phyloP scores from a whole-genome alignment of 2,888 invertebrate species.

The Andrena flavipes region DNA sequence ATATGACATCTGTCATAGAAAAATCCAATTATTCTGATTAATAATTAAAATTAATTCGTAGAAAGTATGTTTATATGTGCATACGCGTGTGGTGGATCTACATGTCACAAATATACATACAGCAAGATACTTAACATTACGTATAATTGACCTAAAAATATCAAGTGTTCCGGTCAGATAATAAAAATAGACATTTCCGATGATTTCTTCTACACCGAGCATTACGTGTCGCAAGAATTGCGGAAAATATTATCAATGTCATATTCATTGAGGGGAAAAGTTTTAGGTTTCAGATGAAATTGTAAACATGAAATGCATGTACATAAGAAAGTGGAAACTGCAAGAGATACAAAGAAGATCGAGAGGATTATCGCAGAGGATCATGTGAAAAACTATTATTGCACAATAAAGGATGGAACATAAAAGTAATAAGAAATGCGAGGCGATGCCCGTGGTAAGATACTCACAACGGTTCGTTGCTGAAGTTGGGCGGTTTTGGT shows the following conservation, averaged over 20 bases:
- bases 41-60: constrained; percentile 6
- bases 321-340: constrained; percentile 6
- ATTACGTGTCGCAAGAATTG: background rate
- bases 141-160: constrained; percentile 10
- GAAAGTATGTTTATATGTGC: background rate
- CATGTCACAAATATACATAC: constrained; percentile 5
- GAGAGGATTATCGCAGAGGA: background rate
- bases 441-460: constrained; percentile 47
- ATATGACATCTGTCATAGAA: background rate
- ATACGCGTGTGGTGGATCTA: background rate
- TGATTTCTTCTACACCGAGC: background rate
- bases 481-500: constrained; percentile 96
- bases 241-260: background rate
- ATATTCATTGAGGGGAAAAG: background rate
- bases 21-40: background rate
- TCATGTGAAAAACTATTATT: background rate
- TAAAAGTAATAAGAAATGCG: constrained; percentile 1
- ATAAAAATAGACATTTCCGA: constrained; percentile 13
- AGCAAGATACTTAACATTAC: constrained; percentile 14
- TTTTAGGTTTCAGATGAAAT: constrained; percentile 4
- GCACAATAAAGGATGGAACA: constrained; percentile 8
- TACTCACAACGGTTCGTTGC: constrained; percentile 98
- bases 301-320: constrained; percentile 15
- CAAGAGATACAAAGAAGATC: constrained; percentile 13
- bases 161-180: background rate